phyloP scores from a whole-genome alignment of 2,888 invertebrate genomes.

The Pasiphila rectangulata region DNA sequence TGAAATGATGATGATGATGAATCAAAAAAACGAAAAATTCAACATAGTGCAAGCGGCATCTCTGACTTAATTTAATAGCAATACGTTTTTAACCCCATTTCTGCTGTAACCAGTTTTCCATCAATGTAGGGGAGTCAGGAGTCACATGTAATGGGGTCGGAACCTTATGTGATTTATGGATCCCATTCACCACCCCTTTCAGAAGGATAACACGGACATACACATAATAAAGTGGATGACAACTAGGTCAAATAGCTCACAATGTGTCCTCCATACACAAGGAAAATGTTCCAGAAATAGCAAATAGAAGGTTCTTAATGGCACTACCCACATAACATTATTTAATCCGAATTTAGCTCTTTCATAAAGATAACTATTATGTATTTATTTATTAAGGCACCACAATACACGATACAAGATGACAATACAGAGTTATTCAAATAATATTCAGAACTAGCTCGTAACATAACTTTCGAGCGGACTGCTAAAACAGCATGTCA shows the following conservation, averaged over 20 bases:
- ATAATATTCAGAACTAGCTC: too few species aligned
- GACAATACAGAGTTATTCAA: too few species aligned
- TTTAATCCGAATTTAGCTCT: too few species aligned
- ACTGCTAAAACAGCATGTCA: too few species aligned
- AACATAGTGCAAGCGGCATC: too few species aligned
- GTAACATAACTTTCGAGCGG: too few species aligned
- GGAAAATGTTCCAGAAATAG: constrained; percentile 14
- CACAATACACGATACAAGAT: too few species aligned
- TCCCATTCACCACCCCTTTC: constrained; percentile 24
- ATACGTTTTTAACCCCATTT: constrained; percentile 1
- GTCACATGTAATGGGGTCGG: constrained; percentile 19
- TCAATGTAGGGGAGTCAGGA: constrained; percentile 16
- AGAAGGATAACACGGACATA: constrained; percentile 22
- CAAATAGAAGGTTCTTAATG: constrained; percentile 3
- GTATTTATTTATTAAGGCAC: too few species aligned
- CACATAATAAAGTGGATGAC: constrained; percentile 13
- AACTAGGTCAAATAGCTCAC: constrained; percentile 29
- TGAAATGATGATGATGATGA: too few species aligned
- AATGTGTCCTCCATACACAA: constrained; percentile 17
- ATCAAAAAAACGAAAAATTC: too few species aligned
- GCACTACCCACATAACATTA: background rate
- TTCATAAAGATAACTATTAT: too few species aligned
- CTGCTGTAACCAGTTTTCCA: constrained; percentile 5
- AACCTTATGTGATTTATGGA: constrained; percentile 27
- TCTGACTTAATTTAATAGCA: background rate